Evolutionary conservation across 2,888 invertebrate species (phyloP).

Genomic region (Drosophila kambysellisi): DNA sequence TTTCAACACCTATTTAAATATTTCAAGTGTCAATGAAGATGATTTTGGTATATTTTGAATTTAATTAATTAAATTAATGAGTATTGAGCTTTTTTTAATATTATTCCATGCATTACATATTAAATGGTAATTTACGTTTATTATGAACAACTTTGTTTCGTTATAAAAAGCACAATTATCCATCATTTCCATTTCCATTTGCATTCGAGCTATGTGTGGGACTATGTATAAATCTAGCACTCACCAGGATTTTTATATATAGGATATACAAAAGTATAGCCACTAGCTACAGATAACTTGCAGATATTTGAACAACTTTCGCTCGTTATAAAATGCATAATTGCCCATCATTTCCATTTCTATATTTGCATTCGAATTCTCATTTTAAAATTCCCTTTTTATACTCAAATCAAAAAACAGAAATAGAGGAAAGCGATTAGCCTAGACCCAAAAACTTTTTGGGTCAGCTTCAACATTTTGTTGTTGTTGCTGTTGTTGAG

Average conservation of each 20-base stretch:
- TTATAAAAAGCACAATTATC: not conserved
- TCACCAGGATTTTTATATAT: not conserved
- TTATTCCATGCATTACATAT: not conserved
- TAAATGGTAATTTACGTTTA: not conserved
- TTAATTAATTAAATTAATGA: not conserved
- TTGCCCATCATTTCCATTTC: slow-evolving; percentile 1
- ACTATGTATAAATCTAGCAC: not conserved
- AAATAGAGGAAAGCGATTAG: slow-evolving; percentile 5
- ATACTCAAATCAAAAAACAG: not conserved
- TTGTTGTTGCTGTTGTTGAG: slow-evolving; percentile 3
- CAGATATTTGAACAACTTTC: slow-evolving; percentile 5
- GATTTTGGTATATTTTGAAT: not conserved
- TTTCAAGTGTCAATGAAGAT: not conserved
- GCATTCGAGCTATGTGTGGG: not conserved
- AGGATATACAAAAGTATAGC: not conserved
- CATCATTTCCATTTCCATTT: not conserved
- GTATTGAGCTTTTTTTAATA: too few relatives aligned
- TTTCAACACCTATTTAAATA: not conserved
- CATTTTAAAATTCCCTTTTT: slow-evolving; percentile 9
- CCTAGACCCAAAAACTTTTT: slow-evolving; percentile 16
- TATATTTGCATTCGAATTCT: not conserved
- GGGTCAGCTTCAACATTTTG: slow-evolving; percentile 22
- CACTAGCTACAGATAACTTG: not conserved
- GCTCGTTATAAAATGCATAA: slow-evolving; percentile 2
- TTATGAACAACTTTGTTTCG: not conserved